A percentile compares a stretch with the other conserved stretches of the same genome.
Evolutionary conservation across 2,113 vertebrate species (phyloP).

Genomic region (Argyrosomus japonicus): DNA sequence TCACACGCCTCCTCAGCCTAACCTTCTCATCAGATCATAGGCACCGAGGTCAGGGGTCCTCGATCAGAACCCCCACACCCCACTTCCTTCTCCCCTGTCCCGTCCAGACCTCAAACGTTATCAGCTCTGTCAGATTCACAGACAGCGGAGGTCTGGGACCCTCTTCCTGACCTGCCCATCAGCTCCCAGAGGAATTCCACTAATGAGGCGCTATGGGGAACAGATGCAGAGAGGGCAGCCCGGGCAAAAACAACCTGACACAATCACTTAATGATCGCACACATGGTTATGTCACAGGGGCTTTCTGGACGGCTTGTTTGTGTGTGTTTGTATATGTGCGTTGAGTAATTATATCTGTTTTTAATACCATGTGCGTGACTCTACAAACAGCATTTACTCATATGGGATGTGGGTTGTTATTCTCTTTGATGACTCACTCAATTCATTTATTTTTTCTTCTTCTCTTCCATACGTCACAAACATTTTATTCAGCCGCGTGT

Average conservation of each 20-base stretch:
- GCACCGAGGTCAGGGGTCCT: conserved; percentile 51
- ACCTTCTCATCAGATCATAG: conserved; percentile 58
- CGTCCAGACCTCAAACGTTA: conserved; percentile 73
- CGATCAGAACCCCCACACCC: conserved; percentile 34
- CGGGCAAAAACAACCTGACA: conserved; percentile 79
- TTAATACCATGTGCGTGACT: conserved; percentile 18
- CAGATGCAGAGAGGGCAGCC: conserved; percentile 76
- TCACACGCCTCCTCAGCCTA: conserved; percentile 14
- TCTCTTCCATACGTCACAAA: background rate
- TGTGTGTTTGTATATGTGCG: conserved; percentile 40
- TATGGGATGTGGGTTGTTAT: conserved; percentile 6
- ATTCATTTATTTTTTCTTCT: conserved; percentile 18
- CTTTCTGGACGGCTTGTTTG: conserved; percentile 25
- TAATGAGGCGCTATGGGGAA: conserved; percentile 80
- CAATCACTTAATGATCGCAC: conserved; percentile 76
- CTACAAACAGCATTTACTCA: conserved; percentile 9
- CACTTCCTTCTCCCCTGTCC: conserved; percentile 10
- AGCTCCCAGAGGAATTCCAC: conserved; percentile 72
- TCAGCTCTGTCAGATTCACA: conserved; percentile 78
- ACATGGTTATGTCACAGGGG: conserved; percentile 59
- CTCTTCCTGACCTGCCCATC: conserved; percentile 73
- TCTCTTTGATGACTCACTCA: conserved; percentile 38
- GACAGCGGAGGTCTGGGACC: conserved; percentile 72
- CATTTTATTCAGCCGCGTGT: conserved; percentile 3
- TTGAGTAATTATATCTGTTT: conserved; percentile 13